Evolutionary conservation across 2,113 vertebrate genomes (phyloP).

Genomic region (Ciconia stormi): DNA sequence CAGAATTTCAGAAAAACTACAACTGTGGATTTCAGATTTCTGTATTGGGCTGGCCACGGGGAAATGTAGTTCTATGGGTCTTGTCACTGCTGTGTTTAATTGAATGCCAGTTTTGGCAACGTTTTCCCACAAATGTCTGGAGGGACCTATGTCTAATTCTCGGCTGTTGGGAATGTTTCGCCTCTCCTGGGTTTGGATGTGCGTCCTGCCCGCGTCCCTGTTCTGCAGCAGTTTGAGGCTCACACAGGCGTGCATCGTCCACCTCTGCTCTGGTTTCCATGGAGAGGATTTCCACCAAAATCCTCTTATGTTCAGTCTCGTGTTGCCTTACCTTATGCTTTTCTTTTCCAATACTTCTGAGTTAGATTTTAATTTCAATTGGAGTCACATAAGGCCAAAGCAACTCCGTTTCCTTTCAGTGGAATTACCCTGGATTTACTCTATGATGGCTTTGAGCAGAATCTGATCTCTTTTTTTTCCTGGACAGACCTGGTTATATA

Average conservation of each 20-base stretch:
- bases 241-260: not conserved
- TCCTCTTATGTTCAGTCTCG: not conserved
- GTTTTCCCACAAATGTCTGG: not conserved
- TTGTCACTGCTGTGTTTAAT: not conserved
- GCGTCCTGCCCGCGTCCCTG: not conserved
- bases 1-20: not conserved
- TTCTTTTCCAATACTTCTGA: not conserved
- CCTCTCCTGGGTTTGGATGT: not conserved
- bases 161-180: not conserved
- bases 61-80: not conserved
- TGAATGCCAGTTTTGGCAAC: not conserved
- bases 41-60: not conserved
- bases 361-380: constrained; percentile 1
- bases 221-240: not conserved
- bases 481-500: not conserved
- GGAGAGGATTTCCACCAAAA: constrained; percentile 3
- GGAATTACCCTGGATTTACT: not conserved
- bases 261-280: not conserved
- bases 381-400: not conserved
- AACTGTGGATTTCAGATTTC: not conserved
- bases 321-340: not conserved
- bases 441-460: not conserved
- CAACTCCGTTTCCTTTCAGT: not conserved
- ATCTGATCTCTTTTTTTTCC: not conserved
- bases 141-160: not conserved